These are phyloP conservation scores for Heliconius eleuchia DNA, from an alignment of 1,140 invertebrate species.

Conservation along the genomic window DNA sequence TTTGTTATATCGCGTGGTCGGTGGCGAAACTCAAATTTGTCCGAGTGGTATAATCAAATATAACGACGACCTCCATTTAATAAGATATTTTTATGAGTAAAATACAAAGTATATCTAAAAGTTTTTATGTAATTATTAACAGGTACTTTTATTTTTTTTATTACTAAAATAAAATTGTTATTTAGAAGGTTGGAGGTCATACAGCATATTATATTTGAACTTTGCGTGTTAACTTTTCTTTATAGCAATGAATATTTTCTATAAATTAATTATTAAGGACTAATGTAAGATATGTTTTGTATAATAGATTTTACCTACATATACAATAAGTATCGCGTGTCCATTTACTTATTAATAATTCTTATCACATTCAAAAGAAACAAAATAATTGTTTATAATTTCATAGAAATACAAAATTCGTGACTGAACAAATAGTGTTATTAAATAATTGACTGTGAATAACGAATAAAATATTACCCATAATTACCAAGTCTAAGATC, in stretches of 20 bases:
- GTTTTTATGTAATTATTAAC: too few relatives aligned
- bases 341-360: background rate
- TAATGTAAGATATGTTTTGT: too few relatives aligned
- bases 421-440: background rate
- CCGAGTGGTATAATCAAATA: too few relatives aligned
- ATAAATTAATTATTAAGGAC: background rate
- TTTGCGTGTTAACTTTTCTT: background rate
- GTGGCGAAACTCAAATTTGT: too few relatives aligned
- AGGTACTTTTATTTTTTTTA: background rate
- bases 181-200: background rate
- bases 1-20: too few relatives aligned
- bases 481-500: background rate
- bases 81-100: too few relatives aligned
- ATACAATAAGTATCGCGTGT: background rate
- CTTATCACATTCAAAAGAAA: background rate
- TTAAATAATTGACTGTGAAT: background rate
- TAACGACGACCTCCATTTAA: too few relatives aligned
- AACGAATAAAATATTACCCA: background rate
- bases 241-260: background rate
- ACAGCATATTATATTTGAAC: background rate
- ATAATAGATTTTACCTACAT: too few relatives aligned
- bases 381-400: background rate
- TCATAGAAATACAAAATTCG: background rate
- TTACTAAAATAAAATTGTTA: background rate
- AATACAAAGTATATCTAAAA: too few relatives aligned